Evolutionary conservation across 2,888 invertebrate species (phyloP).

Genomic region (Rhagophthalmus giganteus): DNA sequence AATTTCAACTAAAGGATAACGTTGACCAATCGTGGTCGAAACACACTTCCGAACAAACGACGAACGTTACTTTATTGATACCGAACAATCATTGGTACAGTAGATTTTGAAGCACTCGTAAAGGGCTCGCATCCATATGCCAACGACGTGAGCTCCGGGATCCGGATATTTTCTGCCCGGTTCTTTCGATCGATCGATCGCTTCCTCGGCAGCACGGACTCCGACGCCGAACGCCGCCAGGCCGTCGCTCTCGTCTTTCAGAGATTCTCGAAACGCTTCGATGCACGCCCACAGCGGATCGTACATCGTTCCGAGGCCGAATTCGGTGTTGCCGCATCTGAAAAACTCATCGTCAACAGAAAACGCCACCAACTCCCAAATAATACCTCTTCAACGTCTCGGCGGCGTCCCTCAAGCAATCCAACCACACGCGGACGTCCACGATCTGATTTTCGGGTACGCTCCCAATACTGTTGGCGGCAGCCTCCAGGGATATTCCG

Average conservation of each 20-base stretch:
- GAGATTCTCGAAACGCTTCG: slow-evolving; percentile 37
- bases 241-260: slow-evolving; percentile 34
- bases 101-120: slow-evolving; percentile 56
- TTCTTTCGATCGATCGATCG: slow-evolving; percentile 40
- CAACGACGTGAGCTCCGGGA: slow-evolving; percentile 64
- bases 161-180: slow-evolving; percentile 54
- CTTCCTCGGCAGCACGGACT: slow-evolving; percentile 52
- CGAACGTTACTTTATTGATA: not conserved
- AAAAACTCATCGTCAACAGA: no score
- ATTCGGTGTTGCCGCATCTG: slow-evolving; percentile 65
- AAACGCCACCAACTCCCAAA: no score
- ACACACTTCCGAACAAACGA: no score
- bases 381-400: slow-evolving; percentile 55
- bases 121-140: slow-evolving; percentile 61
- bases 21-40: no score
- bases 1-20: no score
- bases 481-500: slow-evolving; percentile 72
- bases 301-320: slow-evolving; percentile 70
- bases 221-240: slow-evolving; percentile 50
- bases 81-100: slow-evolving; percentile 20
- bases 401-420: slow-evolving; percentile 56
- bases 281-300: slow-evolving; percentile 48
- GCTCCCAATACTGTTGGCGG: slow-evolving; percentile 58
- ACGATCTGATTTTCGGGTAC: slow-evolving; percentile 41
- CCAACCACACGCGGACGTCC: slow-evolving; percentile 52